phyloP scores from a whole-genome alignment of 2,888 invertebrate species.

The Calliphora vomitoria region DNA sequence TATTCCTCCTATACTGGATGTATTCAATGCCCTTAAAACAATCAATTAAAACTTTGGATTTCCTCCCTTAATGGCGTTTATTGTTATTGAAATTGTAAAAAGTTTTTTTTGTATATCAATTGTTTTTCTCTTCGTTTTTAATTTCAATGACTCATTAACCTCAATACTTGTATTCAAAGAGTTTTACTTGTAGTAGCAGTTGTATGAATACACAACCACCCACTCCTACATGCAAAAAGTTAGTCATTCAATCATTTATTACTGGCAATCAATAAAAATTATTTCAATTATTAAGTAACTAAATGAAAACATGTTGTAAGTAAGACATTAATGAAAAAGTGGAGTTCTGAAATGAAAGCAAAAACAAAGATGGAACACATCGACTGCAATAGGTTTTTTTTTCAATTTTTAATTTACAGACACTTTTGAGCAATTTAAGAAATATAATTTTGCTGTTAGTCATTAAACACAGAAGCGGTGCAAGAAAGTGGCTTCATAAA shows the following conservation, averaged over 20 bases:
- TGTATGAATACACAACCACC: background rate
- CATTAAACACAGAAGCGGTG: background rate
- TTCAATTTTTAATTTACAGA: background rate
- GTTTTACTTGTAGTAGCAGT: background rate
- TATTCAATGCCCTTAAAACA: conserved; percentile 5
- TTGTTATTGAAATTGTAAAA: conserved; percentile 37
- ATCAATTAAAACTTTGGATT: conserved; percentile 36
- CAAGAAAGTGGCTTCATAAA: background rate
- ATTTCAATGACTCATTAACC: conserved; percentile 64
- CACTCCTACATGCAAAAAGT: conserved; percentile 2
- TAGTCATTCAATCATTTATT: conserved; percentile 24
- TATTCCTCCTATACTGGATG: background rate
- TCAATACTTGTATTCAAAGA: conserved; percentile 35
- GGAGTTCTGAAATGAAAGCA: background rate
- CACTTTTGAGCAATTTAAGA: too few relatives aligned
- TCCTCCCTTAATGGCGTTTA: conserved; percentile 22
- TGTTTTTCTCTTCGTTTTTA: conserved; percentile 17
- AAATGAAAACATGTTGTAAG: conserved; percentile 19
- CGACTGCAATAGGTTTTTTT: background rate
- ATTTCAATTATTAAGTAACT: conserved; percentile 29
- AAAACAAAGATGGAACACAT: background rate
- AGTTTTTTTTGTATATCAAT: conserved; percentile 18
- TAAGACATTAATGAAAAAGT: conserved; percentile 15
- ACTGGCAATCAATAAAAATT: conserved; percentile 43
- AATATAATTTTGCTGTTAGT: background rate